Base-by-base conservation (phyloP, 2,888 invertebrate genomes). In the Cryptocheilus praepositus region DNA sequence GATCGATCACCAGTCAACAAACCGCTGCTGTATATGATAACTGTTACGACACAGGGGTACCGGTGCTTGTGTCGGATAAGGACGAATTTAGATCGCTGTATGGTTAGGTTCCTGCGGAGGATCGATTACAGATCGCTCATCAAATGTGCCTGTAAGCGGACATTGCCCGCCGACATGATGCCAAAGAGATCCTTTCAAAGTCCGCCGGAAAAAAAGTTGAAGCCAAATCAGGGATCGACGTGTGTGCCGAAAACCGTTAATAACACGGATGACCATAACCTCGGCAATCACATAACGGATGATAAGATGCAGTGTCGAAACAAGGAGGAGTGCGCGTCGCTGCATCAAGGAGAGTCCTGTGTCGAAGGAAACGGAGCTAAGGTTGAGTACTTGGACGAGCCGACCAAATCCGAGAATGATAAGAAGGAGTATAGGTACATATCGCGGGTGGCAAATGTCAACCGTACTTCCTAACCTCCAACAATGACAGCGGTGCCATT, bases 391-490 rank as follows among this genome's bases (percentile, higher is more conserved):
- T 76, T 89, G n/a, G 81, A 86, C 3, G 89, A 90, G 73, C 95
- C 95, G 11, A 90, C 92, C 44, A 94, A 95, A 89, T 95, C 95
- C 58, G 91, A 91, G 63, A 93, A 92, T 76, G 96, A 96, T 88
- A 93, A 93, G 85, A 96, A 95, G 85, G 89, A 93, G 64, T 95
- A 95, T 86, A 94, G 92, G 95, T 95, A 79, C 67, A 13, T 4
- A 8, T 36, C 8, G 36, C 18, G 13, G 11, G 21, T 53, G 5
- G 16, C n/a, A 54, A n/a, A 18, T 18, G 5, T 4, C 15, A 16
- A 61, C 36, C 1, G 7, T 11, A 4, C 13, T 1, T 36, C 11
- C 13, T 36, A 36, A 36, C 36, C 36, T 36, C 36, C 36, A 7
- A 36, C 7, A 7, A 11, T 11, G 13, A 36, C 8, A 11, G 36